phyloP scores from a whole-genome alignment of 2,797 vertebrate species.

The Acanthurus lineatus region DNA sequence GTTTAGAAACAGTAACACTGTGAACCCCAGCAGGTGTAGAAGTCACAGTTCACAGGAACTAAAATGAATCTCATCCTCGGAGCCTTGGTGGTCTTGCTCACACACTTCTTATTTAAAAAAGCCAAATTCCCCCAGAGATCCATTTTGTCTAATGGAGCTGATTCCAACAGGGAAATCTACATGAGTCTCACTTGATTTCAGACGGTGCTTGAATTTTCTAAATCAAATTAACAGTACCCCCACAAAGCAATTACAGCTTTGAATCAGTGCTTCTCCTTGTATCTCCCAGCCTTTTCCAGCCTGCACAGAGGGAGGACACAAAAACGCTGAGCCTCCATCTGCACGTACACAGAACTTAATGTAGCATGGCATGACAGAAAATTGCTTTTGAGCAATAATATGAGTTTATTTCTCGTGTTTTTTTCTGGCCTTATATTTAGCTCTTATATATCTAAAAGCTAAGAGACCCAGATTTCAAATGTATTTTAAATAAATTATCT shows the following conservation, averaged over 20 bases:
- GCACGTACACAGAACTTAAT: neutral
- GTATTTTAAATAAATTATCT: neutral
- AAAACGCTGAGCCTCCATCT: neutral
- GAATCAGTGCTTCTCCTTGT: neutral
- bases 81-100: slow-evolving; percentile 9
- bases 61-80: neutral
- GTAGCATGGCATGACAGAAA: neutral
- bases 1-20: neutral
- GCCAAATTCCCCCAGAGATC: slow-evolving; percentile 27
- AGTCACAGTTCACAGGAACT: neutral
- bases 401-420: neutral
- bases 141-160: slow-evolving; percentile 43
- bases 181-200: slow-evolving; percentile 35
- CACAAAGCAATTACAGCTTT: slow-evolving; percentile 47
- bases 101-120: slow-evolving; percentile 37
- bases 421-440: slow-evolving; percentile 2
- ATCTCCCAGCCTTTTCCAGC: neutral
- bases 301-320: neutral
- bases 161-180: slow-evolving; percentile 51
- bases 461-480: neutral
- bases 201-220: slow-evolving; percentile 22
- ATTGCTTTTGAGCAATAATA: slow-evolving; percentile 7
- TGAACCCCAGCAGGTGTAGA: neutral
- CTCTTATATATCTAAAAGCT: neutral
- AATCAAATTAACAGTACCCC: slow-evolving; percentile 54